Base-by-base conservation (phyloP, 2,113 vertebrate species). In the Phrynocephalus versicolor region DNA sequence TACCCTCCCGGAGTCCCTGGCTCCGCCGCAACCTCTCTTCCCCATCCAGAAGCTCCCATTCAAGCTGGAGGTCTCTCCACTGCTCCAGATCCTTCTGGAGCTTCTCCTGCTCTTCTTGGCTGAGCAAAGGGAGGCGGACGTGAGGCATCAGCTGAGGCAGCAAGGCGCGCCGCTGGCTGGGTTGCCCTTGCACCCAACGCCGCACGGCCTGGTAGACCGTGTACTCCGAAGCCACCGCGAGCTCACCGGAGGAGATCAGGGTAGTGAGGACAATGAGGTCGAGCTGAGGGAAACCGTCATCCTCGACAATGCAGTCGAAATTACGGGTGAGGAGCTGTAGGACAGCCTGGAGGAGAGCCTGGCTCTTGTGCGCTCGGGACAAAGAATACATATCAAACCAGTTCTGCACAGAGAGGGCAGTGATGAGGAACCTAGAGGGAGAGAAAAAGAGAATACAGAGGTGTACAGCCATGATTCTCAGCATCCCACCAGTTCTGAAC, bases 371-470 rank as follows among this genome's bases (percentile, higher is more conserved):
- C 1, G 4, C 0, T 0, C 2, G 39, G 12, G 84, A 78, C 71
- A 86, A 65, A 14, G 58, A 39, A 18, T 81, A 65, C 70, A 81
- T 74, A 57, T 37, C 39, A 23, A 86, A 81, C 39, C 84, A 86
- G 41, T 86, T 86, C 70, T 86, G 69, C 19, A 74, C 0, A 3
- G 84, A 81, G 58, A 86, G 70, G 19, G 74, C 16, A 1, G 13
- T 19, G n/a, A 65, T 6, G 1, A 86, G 58, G 35, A 74, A 86
- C 70, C 84, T 86, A 67, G 69, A 37, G 62, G 69, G 57, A 10
- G 57, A n/a, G 23, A 35, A 25, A 45, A 39, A 74, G 65, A 62
- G 35, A 39, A 25, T 35, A 35, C 2, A 6, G 23, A n/a, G 21
- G 14, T 21, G 15, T 45, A 7, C 1, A 25, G 57, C 37, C 16